Evolutionary conservation across 2,888 invertebrate species (phyloP), one percentile per base, ranked within the genome.

Genomic region (Crioceris asparagi): DNA sequence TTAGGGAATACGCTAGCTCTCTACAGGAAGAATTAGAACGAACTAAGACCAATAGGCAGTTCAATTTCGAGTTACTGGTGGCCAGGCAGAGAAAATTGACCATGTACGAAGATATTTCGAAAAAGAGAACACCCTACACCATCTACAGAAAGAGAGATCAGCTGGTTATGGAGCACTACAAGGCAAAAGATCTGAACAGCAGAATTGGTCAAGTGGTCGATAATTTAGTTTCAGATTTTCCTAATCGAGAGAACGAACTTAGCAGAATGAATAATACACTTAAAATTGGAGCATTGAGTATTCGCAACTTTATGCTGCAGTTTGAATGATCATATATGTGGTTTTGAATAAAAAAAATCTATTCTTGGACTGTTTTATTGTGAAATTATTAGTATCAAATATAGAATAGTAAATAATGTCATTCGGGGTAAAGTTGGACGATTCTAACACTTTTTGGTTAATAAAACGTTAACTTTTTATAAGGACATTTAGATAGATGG

Each of bases 1-100:
- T 23, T 17, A 36, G 41, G 18, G 32, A 38, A 5, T 45, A 48
- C 32, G 2, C 10, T 7, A 30, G 19, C 14, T 27, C 27, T 27
- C 15, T 27, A 27, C 7, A 56, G 25, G 44, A 61, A 8, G 46
- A 49, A 35, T 44, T 54, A 6, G 60, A 66, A 32, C 50, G 56
- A 8, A 38, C 51, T 6, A 64, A 66, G 49, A 65, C 68, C 2
- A 63, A 68, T 33, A 60, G 67, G 19, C 60, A 61, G 23, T 39
- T 67, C 32, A 74, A 73, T 49, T 61, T 75, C 40, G 72, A 75
- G 53, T 56, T 69, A 38, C 52, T 85, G 14, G 72, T 84, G 1
- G 71, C 79, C 32, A 74, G 76, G 48, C 86, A 87, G 57, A 74
- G 77, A 18, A 75, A 79, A 43, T 74, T 77, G 18, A 73, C 68